Evolutionary conservation across 2,797 vertebrate species (phyloP).

Genomic region (Mus minutoides): DNA sequence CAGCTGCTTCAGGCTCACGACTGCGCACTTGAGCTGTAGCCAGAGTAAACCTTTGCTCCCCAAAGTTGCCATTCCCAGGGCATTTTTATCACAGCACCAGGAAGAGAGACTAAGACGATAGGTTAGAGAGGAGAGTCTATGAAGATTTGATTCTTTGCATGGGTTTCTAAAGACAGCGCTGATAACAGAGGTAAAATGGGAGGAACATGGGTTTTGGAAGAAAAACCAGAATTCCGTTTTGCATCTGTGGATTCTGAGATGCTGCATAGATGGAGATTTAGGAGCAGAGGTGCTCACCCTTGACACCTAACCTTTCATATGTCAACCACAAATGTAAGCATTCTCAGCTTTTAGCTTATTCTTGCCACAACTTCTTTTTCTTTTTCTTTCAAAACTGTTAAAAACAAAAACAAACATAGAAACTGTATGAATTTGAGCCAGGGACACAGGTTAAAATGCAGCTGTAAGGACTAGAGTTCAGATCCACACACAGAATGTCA

Average conservation of each 20-base stretch:
- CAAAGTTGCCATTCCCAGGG: neutral
- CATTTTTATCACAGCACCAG: neutral
- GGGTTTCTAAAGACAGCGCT: neutral
- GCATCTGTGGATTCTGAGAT: neutral
- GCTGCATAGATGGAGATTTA: neutral
- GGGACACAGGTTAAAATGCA: neutral
- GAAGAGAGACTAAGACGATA: neutral
- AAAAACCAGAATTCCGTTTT: neutral
- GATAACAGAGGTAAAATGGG: neutral
- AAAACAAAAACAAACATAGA: neutral
- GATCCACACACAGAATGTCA: neutral
- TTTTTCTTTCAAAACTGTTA: neutral
- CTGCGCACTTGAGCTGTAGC: neutral
- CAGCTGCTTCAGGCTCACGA: neutral
- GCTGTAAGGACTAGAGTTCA: neutral
- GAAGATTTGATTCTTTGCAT: neutral
- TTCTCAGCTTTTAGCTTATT: neutral
- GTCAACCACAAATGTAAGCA: neutral
- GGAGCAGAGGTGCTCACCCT: neutral
- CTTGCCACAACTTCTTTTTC: neutral
- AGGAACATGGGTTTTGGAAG: neutral
- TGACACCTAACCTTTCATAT: neutral
- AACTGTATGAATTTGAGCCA: neutral
- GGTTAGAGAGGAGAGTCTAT: neutral
- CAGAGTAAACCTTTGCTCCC: neutral